Evolutionary conservation across 1,140 invertebrate genomes (phyloP), one percentile per base, ranked within the genome.

Genomic region (Zaprionus nigranus): DNA sequence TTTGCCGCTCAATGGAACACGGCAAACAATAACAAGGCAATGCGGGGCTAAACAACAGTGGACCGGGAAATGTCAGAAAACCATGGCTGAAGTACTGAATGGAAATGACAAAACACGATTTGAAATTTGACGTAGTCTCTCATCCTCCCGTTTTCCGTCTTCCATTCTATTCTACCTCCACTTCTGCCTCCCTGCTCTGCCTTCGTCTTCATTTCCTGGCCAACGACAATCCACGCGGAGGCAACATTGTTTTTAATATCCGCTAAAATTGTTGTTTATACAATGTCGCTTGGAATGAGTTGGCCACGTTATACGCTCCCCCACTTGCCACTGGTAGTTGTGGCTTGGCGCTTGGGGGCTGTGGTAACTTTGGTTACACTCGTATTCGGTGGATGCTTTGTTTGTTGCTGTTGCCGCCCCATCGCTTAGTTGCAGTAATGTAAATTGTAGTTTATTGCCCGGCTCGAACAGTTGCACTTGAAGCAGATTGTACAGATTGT

Each of bases 171-270:
- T 43, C 26, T 34, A 3, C 15, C 24, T 46, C 36, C 13, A 43
- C 60, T 5, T 34, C 57, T n/a, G 17, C 43, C 43, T 15, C 22
- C 12, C 24, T 38, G 24, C 22, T 28, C 17, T 57, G 54, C n/a
- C 38, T 20, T 51, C 40, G 15, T n/a, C 15, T 24, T 17, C 64
- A 66, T 66, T 71, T 64, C 73, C 73, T 62, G 49, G 49, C 71
- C 59, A 67, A 78, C 59, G 68, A 80, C 67, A 62, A 81, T 69
- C 67, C 64, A 53, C 68, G 51, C 72, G 69, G 75, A 70, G 73
- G 85, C 84, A 90, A 88, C 84, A 90, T 88, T 88, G 85, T 88
- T 88, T 88, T 88, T 90, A 88, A 88, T 88, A 88, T 88, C 84
- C 84, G 84, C 85, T 90, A 75, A 88, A 90, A 90, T 90, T 88